These are phyloP conservation scores for Ceryle rudis DNA, from an alignment of 2,797 vertebrate genomes.

Conservation along the genomic window DNA sequence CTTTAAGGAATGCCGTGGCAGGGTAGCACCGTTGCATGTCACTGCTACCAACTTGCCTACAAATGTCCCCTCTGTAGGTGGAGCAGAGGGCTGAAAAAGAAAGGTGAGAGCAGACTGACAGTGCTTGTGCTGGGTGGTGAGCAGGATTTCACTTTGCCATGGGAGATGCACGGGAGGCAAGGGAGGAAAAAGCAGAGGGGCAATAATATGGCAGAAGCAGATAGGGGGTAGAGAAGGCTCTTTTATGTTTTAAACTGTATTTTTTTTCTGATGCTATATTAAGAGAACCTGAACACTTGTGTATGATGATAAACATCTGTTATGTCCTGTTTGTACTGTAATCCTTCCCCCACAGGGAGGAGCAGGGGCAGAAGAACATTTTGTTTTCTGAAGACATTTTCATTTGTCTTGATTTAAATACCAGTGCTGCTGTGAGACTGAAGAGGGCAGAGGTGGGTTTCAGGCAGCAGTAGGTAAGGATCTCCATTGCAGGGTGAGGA, in stretches of 20 bases:
- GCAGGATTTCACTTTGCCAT: not conserved
- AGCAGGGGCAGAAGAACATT: not conserved
- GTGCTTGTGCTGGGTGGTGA: not conserved
- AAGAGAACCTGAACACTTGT: not conserved
- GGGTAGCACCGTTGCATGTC: not conserved
- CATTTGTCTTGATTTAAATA: not conserved
- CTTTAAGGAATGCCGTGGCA: not conserved
- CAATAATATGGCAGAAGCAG: not conserved
- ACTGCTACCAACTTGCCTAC: not conserved
- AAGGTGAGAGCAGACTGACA: not conserved
- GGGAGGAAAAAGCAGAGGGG: not conserved
- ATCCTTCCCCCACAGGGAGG: not conserved
- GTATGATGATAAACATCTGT: not conserved
- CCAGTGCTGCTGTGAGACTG: not conserved
- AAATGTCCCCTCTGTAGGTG: rapidly evolving
- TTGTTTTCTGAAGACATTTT: not conserved
- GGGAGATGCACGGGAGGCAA: not conserved
- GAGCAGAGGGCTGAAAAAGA: not conserved
- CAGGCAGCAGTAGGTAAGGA: not conserved
- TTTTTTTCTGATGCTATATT: not conserved
- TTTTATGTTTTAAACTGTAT: not conserved
- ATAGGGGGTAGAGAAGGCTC: not conserved
- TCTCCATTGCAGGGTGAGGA: rapidly evolving
- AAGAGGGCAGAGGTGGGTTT: not conserved
- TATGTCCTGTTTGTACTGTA: not conserved